Conservation (phyloP, 1,140 invertebrate species). For the Varroa destructor region DNA sequence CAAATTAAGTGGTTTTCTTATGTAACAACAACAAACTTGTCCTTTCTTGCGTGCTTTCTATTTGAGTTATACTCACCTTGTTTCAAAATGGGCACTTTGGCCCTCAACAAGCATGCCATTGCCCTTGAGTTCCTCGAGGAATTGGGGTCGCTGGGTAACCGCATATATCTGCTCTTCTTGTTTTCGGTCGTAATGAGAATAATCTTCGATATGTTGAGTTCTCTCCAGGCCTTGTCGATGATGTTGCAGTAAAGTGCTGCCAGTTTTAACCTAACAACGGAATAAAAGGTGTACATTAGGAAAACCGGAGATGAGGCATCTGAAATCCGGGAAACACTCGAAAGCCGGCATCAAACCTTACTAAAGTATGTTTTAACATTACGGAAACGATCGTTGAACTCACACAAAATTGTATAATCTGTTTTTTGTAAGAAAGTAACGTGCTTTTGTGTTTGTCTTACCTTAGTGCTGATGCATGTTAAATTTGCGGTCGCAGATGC, state of each 20-base stretch:
- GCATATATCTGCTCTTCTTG: conserved; percentile 55
- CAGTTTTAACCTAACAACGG: not conserved
- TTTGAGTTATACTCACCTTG: conserved; percentile 36
- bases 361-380: too few relatives aligned
- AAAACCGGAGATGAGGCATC: not conserved
- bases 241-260: conserved; percentile 41
- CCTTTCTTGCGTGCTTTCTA: too few relatives aligned
- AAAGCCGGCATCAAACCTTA: not conserved
- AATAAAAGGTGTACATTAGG: not conserved
- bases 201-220: conserved; percentile 74
- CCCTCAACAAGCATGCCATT: conserved; percentile 88
- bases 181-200: conserved; percentile 40
- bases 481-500: conserved; percentile 75
- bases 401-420: too few relatives aligned
- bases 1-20: too few relatives aligned
- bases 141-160: conserved; percentile 62
- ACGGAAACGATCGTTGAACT: too few relatives aligned
- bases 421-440: too few relatives aligned
- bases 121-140: conserved; percentile 70
- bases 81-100: conserved; percentile 89
- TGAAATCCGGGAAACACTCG: not conserved
- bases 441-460: not conserved
- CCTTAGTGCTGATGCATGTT: conserved; percentile 56
- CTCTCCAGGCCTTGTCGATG: conserved; percentile 72
- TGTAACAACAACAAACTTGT: too few relatives aligned